phyloP scores from a whole-genome alignment of 2,797 vertebrate genomes.

The Sebastes diaconus region DNA sequence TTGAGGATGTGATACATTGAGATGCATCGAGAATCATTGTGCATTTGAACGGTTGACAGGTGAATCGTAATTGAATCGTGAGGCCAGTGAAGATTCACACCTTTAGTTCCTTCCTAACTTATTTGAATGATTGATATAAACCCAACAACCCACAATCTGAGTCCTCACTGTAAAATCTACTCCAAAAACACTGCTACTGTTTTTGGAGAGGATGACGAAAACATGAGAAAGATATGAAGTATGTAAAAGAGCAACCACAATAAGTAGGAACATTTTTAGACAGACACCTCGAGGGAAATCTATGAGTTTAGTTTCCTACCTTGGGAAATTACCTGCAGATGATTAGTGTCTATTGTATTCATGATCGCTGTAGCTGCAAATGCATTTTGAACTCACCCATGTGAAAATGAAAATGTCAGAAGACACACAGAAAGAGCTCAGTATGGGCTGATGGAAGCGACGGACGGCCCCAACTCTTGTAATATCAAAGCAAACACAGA shows the following conservation, averaged over 20 bases:
- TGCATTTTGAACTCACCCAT: conserved; percentile 12
- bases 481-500: conserved; percentile 57
- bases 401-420: conserved; percentile 44
- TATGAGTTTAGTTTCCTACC: conserved; percentile 32
- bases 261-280: conserved; percentile 30
- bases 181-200: conserved; percentile 4
- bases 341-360: conserved; percentile 58
- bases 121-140: conserved; percentile 6
- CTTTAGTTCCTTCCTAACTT: not conserved
- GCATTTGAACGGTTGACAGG: no score
- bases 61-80: no score
- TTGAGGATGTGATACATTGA: no score
- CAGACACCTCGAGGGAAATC: conserved; percentile 52
- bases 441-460: conserved; percentile 24
- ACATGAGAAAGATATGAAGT: conserved; percentile 42
- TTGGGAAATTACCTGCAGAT: conserved; percentile 63
- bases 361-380: conserved; percentile 21
- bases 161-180: not conserved
- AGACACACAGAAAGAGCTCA: conserved; percentile 2
- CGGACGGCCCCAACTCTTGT: conserved; percentile 30
- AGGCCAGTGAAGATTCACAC: no score
- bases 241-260: conserved; percentile 37
- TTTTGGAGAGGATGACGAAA: conserved; percentile 42
- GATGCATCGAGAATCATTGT: no score
- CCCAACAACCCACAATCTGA: not conserved